phyloP scores from a whole-genome alignment of 2,888 invertebrate genomes.

The Abrostola triplasia region DNA sequence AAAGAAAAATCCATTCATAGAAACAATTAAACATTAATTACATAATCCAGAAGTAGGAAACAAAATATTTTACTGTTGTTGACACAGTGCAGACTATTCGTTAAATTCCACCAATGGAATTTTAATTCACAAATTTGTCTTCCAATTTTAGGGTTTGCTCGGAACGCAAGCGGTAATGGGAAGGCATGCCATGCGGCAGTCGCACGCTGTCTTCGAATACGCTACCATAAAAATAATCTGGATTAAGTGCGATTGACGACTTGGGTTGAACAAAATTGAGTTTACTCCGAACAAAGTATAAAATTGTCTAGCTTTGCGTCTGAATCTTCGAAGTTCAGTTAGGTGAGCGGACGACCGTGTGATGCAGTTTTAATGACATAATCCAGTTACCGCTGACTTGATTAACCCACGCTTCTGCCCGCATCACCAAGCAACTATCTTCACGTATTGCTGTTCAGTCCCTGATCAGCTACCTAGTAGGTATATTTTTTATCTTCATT shows the following conservation, averaged over 20 bases:
- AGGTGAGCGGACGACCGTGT: slow-evolving; percentile 71
- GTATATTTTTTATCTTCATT: slow-evolving; percentile 74
- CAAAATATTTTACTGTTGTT: slow-evolving; percentile 38
- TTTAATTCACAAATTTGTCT: slow-evolving; percentile 82
- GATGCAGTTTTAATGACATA: slow-evolving; percentile 86
- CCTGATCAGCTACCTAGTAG: slow-evolving; percentile 63
- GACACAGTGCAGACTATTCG: slow-evolving; percentile 37
- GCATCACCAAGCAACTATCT: slow-evolving; percentile 75
- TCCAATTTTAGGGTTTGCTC: slow-evolving; percentile 72
- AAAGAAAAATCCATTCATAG: neutral
- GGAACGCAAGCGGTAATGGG: slow-evolving; percentile 78
- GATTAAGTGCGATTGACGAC: slow-evolving; percentile 62
- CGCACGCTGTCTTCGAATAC: slow-evolving; percentile 74
- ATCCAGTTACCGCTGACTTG: slow-evolving; percentile 83
- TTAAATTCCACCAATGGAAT: slow-evolving; percentile 68
- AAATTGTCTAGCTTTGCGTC: slow-evolving; percentile 34
- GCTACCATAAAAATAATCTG: slow-evolving; percentile 67
- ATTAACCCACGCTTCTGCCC: slow-evolving; percentile 78
- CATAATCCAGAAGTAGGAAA: slow-evolving; percentile 10
- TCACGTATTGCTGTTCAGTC: slow-evolving; percentile 67
- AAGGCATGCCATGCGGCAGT: slow-evolving; percentile 73
- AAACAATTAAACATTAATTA: neutral
- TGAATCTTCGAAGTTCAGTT: slow-evolving; percentile 77
- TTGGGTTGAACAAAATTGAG: slow-evolving; percentile 34
- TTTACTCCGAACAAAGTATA: slow-evolving; percentile 32